These are phyloP conservation scores for Archocentrus centrarchus DNA, from an alignment of 2,113 vertebrate species.

Conservation along the genomic window DNA sequence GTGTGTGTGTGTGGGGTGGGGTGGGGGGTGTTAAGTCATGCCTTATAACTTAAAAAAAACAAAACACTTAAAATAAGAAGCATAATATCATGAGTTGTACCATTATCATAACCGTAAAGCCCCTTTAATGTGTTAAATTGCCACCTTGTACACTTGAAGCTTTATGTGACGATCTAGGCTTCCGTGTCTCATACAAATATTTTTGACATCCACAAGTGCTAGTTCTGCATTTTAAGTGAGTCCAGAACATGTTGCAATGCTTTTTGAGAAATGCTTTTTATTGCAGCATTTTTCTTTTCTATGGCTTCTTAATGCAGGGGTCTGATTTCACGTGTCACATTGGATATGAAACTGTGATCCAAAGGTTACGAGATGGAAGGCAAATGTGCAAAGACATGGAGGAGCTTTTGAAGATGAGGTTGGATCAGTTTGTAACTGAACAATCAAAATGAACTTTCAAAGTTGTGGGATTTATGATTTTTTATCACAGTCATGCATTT, in stretches of 20 bases:
- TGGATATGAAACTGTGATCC: conserved; percentile 87
- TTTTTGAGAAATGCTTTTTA: conserved; percentile 9
- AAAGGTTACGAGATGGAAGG: conserved; percentile 88
- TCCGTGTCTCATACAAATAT: neutral
- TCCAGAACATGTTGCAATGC: conserved; percentile 46
- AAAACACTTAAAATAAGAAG: neutral
- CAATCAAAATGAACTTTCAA: neutral
- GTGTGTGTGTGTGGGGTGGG: too few species aligned
- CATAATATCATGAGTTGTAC: neutral
- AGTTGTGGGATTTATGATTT: neutral
- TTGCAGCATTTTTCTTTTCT: conserved; percentile 9
- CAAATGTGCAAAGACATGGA: conserved; percentile 95
- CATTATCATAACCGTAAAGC: neutral
- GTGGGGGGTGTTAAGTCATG: neutral
- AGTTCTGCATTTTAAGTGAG: conserved; percentile 69
- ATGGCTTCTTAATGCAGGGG: conserved; percentile 77
- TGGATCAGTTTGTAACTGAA: neutral
- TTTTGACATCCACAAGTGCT: conserved; percentile 10
- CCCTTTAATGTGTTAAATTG: neutral
- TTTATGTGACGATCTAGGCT: neutral
- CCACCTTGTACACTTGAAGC: accelerated
- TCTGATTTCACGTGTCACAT: conserved; percentile 86
- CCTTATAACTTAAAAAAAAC: neutral
- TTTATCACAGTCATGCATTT: neutral
- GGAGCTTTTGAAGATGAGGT: conserved; percentile 92